Base-by-base conservation (phyloP, 1,140 invertebrate genomes). In the Bombyx mandarina region DNA sequence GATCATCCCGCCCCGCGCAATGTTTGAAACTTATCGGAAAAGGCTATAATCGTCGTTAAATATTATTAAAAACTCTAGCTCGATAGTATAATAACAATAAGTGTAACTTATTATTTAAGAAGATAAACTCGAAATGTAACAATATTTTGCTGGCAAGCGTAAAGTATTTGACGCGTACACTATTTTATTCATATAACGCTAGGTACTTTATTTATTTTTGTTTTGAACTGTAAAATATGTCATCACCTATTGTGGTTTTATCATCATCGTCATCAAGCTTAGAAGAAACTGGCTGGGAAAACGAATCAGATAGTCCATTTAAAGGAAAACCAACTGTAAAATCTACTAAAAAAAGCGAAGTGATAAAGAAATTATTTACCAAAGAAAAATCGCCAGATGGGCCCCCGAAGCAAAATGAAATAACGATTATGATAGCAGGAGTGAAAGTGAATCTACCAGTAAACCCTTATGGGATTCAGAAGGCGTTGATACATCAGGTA, bases 401-500 rank as follows among this genome's bases (percentile, higher is more conserved):
- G 4, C 26, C 26, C 26, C 1, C 26, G 26, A 35, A 35, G 4
- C 26, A 35, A 35, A 35, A 35, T 35, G 43, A 42, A 7, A 46
- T 35, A 43, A 18, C 72, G 9, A 77, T 62, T 45, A 79, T 70
- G 65, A 78, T 79, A 48, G 68, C 63, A 22, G 77, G 79, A 42
- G 69, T 86, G 8, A 68, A 68, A 49, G 73, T 86, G 8, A 62
- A 66, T 47, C 49, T 84, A 12, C 81, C 82, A 0, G 69, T 86
- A 0, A 69, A 79, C 43, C 81, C 82, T 8, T 86, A 86, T 55
- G 66, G 70, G 3, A 70, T 75, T 65, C 82, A 86, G 58, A 63
- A 79, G 7, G 79, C 75, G 50, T 60, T 86, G 12, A 84, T 86
- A 78, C 77, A 63, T 46, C 82, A 77, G 67, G 82, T 82, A 71